Evolutionary conservation across 2,113 vertebrate genomes (phyloP).

Genomic region (Aldabrachelys gigantea): DNA sequence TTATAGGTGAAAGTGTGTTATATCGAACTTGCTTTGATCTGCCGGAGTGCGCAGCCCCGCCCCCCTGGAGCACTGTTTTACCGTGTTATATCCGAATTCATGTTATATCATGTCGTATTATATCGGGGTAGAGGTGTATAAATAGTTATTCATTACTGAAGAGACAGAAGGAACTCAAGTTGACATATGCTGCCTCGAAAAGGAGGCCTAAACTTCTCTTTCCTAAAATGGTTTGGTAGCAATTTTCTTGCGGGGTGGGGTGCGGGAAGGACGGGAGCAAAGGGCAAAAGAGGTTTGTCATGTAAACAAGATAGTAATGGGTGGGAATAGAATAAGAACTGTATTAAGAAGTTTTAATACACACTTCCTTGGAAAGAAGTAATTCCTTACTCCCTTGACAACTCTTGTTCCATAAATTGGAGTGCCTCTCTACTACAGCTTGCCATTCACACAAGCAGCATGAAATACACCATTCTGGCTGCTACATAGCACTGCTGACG

Average conservation of each 20-base stretch:
- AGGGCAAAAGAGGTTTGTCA: background rate
- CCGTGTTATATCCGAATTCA: too few species aligned
- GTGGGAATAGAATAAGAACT: background rate
- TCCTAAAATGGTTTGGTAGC: background rate
- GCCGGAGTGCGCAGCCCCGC: too few species aligned
- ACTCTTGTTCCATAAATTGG: background rate
- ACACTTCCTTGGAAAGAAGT: slow-evolving; percentile 7
- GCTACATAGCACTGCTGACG: background rate
- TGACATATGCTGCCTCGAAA: background rate
- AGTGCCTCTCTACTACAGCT: background rate
- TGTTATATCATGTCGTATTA: too few species aligned
- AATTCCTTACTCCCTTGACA: background rate
- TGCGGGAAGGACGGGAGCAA: background rate
- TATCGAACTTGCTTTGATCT: too few species aligned
- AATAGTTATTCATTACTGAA: background rate
- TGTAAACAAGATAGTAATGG: background rate
- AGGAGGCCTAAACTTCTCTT: background rate
- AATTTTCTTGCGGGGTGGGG: background rate
- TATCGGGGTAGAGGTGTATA: too few species aligned
- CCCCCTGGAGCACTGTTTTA: too few species aligned
- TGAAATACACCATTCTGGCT: background rate
- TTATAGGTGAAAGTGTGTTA: too few species aligned
- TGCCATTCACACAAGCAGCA: background rate
- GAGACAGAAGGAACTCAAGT: background rate
- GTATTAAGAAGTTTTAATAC: background rate